phyloP scores from a whole-genome alignment of 2,113 vertebrate species.

The Solea solea region DNA sequence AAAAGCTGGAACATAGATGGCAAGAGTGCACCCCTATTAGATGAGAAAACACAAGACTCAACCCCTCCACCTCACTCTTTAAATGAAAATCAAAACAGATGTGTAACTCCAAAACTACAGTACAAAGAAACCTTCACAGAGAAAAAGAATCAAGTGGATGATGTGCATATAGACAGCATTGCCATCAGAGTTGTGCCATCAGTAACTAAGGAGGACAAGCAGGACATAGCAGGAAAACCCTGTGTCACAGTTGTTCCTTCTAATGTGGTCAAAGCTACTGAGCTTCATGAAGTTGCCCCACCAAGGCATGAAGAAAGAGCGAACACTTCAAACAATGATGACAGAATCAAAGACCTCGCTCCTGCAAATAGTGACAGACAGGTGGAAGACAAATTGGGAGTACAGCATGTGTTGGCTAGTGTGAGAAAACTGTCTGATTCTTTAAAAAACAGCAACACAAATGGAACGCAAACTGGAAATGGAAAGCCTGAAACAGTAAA shows the following conservation, averaged over 20 bases:
- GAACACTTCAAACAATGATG: conserved; percentile 15
- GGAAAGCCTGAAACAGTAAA: conserved; percentile 25
- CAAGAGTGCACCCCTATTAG: conserved; percentile 4
- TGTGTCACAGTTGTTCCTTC: background rate
- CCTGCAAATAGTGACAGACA: conserved; percentile 17
- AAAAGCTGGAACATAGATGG: conserved; percentile 16
- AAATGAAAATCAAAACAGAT: conserved; percentile 16
- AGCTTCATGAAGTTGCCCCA: conserved; percentile 19
- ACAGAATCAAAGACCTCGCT: background rate
- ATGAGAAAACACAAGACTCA: conserved; percentile 25
- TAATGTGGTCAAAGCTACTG: background rate
- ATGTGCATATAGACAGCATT: conserved; percentile 64
- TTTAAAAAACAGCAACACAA: conserved; percentile 29
- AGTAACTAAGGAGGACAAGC: conserved; percentile 19
- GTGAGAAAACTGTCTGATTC: conserved; percentile 46
- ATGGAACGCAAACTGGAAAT: conserved; percentile 23
- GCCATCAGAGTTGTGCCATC: conserved; percentile 61
- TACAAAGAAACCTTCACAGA: conserved; percentile 3
- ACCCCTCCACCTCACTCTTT: background rate
- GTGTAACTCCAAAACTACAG: conserved; percentile 21
- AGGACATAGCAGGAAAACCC: conserved; percentile 13
- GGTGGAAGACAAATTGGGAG: conserved; percentile 27
- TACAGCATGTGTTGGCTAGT: conserved; percentile 39
- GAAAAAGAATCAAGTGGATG: conserved; percentile 33
- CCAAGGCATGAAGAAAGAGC: conserved; percentile 17